These are phyloP conservation scores for Umimayanthus kanabou DNA, from an alignment of 92 coral and sea anemone species.

Conservation along the genomic window DNA sequence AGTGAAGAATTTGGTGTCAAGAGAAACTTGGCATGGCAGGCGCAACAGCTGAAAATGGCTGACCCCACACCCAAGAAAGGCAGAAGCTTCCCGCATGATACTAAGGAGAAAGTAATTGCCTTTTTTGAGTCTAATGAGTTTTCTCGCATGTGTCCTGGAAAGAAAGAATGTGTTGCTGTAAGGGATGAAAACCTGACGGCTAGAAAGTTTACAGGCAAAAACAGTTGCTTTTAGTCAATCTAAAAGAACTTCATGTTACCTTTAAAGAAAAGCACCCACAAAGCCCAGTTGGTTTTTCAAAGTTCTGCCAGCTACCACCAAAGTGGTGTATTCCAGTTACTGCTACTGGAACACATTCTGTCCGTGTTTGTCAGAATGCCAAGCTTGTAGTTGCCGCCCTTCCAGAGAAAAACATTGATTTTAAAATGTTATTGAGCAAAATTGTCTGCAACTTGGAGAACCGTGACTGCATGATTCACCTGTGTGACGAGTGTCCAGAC, in stretches of 20 bases:
- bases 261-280: not conserved
- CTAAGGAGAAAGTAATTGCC: not conserved
- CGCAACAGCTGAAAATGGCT: too few relatives aligned
- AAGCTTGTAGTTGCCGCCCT: not conserved
- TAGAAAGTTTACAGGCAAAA: conserved; percentile 12
- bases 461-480: conserved; percentile 35
- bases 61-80: not conserved
- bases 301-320: conserved; percentile 46
- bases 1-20: conserved; percentile 6
- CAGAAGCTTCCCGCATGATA: not conserved
- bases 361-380: not conserved
- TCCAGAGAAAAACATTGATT: not conserved
- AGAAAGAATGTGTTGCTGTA: conserved; percentile 5
- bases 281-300: not conserved
- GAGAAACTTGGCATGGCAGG: too few relatives aligned
- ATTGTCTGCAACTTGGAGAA: conserved; percentile 11
- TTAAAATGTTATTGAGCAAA: conserved; percentile 8
- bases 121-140: not conserved
- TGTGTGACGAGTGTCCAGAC: conserved; percentile 31
- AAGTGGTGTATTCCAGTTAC: conserved; percentile 10
- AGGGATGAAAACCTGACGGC: not conserved
- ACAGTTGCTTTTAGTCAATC: conserved; percentile 9
- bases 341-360: conserved; percentile 7
- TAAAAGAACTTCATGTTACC: not conserved
- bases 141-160: conserved; percentile 24